Conservation (phyloP, 2,888 invertebrate species). For the Cataglyphis cursor region DNA sequence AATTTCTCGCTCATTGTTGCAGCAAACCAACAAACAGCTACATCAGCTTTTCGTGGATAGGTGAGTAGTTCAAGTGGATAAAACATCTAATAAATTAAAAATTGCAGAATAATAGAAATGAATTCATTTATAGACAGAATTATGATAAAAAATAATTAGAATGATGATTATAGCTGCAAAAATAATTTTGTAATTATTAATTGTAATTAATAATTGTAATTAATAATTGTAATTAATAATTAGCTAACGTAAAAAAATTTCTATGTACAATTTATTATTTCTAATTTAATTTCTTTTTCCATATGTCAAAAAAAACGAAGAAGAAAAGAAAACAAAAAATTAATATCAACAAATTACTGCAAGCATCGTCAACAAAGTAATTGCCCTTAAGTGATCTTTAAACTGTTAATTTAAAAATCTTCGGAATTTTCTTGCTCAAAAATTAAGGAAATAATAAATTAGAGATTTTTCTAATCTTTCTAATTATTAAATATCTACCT, state of each 20-base stretch:
- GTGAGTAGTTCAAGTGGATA: conserved; percentile 66
- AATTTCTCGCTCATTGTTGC: conserved; percentile 64
- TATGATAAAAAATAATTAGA: neutral
- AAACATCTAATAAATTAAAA: conserved; percentile 65
- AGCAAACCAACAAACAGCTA: conserved; percentile 74
- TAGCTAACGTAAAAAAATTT: neutral
- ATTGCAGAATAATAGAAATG: neutral
- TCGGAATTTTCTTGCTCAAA: neutral
- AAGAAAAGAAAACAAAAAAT: neutral
- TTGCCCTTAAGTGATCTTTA: neutral
- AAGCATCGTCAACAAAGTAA: neutral
- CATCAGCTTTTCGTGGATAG: conserved; percentile 55
- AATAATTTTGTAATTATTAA: too few relatives aligned
- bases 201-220: neutral
- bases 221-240: neutral
- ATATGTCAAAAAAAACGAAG: neutral
- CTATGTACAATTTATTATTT: neutral
- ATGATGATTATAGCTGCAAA: neutral
- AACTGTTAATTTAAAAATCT: neutral
- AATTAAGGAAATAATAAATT: neutral
- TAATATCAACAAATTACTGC: neutral
- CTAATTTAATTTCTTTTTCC: neutral
- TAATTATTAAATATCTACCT: neutral
- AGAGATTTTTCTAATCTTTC: neutral
- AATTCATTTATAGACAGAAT: neutral